Evolutionary conservation across 2,888 invertebrate genomes (phyloP), one percentile per base, ranked within the genome.

Genomic region (Apotomis betuletana): DNA sequence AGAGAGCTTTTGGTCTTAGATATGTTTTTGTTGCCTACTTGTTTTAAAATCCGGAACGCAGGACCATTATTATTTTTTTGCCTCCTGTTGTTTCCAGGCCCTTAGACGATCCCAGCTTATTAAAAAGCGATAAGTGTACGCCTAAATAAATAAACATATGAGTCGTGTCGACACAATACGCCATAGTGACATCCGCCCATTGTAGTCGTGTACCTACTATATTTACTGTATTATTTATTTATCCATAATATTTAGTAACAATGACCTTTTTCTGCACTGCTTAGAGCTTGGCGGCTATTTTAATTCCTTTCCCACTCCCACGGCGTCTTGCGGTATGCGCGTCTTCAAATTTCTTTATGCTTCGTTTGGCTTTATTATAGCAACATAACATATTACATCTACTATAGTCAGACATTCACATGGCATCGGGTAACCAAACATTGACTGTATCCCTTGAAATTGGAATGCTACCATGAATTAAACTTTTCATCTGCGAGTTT

Each of bases 111-210:
- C 61, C 72, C 58, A 68, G 58, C 72, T 68, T 74, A 76, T 75
- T 70, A 75, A 75, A 59, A 78, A 76, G 78, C 75, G 67, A 74
- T 75, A 72, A 73, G 58, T 52, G 64, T 67, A 67, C 70, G 38
- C 36, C 71, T 44, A 69, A 69, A 70, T 59, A 68, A 76, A 74
- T 75, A 78, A 78, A 80, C 80, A 75, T 79, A 74, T 75, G 74
- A 74, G 75, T 77, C 74, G 70, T 77, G 80, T 79, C 73, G 75
- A 57, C 80, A 75, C 81, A 58, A 61, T 57, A 41, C 58, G 63
- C 62, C 44, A 54, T n/a, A 38, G 52, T 81, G 79, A 85, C 88
- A 87, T 88, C 88, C 88, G 88, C 79, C 82, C 83, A 88, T 88
- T 88, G 87, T 88, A 79, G 65, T 44, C 64, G 60, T 70, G 73